Evolutionary conservation across 2,797 vertebrate species (phyloP), one percentile per base, ranked within the genome.

Genomic region (Neosalanx taihuensis): DNA sequence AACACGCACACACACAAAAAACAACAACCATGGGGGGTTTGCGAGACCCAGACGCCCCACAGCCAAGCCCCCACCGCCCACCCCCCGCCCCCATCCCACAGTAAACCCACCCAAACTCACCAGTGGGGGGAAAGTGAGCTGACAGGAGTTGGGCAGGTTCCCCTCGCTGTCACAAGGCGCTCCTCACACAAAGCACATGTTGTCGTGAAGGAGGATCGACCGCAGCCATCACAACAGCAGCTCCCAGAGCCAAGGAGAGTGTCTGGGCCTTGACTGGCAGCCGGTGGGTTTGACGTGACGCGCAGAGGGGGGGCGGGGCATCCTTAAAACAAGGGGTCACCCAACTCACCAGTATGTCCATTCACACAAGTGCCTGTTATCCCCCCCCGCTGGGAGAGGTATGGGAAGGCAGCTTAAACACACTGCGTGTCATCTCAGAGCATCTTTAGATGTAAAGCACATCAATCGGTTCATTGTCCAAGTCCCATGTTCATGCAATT

Each of bases 61-160:
- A 53, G 46, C 26, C 46, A 67, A 67, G 26, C 2, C 20, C 17
- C 64, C 64, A 2, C 46, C 15, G 6, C 29, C 51, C 51, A 0
- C 51, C 53, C 23, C 33, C 57, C 56, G 6, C 23, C 23, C 15
- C 1, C 31, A 64, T 31, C n/a, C 61, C 33, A 41, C 13, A 1
- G 26, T 5, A 60, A 60, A 7, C 60, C 59, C 63, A 66, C 77
- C 70, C 71, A 77, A 75, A 76, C 74, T 67, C 77, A 67, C 81
- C 78, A 72, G 73, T 58, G 76, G 76, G 76, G 76, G 78, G 78
- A 37, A 74, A 65, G 30, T 61, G 30, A 79, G 77, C 67, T 80
- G 73, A 80, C 72, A 79, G 76, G 80, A 74, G 78, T 80, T 84
- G 82, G 78, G 77, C 79, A 76, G 81, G 69, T 73, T 81, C 70